A percentile compares a stretch with the other conserved stretches of the same genome.
phyloP scores from a whole-genome alignment of 2,797 vertebrate species.

The Menidia menidia region DNA sequence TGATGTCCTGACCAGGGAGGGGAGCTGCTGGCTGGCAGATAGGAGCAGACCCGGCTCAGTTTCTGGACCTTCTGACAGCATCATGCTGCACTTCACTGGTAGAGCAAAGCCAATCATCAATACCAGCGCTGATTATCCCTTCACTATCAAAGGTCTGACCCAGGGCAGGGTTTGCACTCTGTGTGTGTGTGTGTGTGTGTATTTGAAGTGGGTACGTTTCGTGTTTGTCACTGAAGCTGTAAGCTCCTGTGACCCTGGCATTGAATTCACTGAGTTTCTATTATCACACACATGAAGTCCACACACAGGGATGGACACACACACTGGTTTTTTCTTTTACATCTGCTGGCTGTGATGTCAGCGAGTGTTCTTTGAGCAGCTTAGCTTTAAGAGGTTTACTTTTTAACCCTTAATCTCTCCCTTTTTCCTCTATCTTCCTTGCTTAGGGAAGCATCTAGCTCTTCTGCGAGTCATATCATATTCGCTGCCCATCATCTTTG shows the following conservation, averaged over 20 bases:
- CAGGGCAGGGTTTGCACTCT: constrained; percentile 4
- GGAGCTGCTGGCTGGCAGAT: constrained; percentile 72
- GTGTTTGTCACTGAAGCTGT: background rate
- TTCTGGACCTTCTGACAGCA: constrained; percentile 7
- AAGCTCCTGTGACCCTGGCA: background rate
- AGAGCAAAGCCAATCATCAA: constrained; percentile 33
- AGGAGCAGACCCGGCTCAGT: constrained; percentile 30
- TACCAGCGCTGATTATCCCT: constrained; percentile 29
- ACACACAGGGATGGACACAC: background rate
- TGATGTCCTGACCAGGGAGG: constrained; percentile 64
- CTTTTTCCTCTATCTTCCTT: constrained; percentile 3
- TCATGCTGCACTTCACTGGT: constrained; percentile 22
- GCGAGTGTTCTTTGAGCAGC: constrained; percentile 34
- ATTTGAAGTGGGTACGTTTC: background rate
- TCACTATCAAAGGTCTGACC: constrained; percentile 25
- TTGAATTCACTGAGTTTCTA: too few relatives aligned
- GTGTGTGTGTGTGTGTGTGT: background rate
- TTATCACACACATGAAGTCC: background rate
- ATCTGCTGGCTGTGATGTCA: constrained; percentile 23
- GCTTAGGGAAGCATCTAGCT: background rate
- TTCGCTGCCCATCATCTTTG: constrained; percentile 13
- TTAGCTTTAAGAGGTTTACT: constrained; percentile 45
- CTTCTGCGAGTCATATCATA: background rate
- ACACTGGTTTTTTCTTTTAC: background rate
- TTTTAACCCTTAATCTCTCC: constrained; percentile 13